Percentiles rank a stretch among this genome's conserved stretches.
Evolutionary conservation across 2,113 vertebrate genomes (phyloP).

Genomic region (Phrynocephalus versicolor): DNA sequence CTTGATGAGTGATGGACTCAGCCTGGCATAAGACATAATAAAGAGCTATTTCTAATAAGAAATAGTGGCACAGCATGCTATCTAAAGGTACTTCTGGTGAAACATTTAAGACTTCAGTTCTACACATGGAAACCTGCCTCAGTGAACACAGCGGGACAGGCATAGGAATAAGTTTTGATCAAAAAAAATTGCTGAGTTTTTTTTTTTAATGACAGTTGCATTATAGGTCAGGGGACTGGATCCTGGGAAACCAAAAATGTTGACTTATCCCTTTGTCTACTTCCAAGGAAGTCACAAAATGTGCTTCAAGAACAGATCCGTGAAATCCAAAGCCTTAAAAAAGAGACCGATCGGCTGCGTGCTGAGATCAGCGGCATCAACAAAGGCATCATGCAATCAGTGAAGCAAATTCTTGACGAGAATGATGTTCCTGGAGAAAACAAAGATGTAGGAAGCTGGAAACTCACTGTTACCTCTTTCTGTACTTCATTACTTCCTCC

Average conservation of each 20-base stretch:
- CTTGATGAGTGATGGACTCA: no score
- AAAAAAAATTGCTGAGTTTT: background rate
- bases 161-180: no score
- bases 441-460: constrained; percentile 15
- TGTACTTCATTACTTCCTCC: background rate
- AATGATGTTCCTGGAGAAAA: constrained; percentile 24
- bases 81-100: background rate
- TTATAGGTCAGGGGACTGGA: background rate
- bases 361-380: background rate
- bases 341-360: background rate
- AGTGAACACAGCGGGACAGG: background rate
- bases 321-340: constrained; percentile 17
- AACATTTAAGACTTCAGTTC: background rate
- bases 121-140: background rate
- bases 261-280: background rate
- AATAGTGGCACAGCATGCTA: background rate
- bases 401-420: constrained; percentile 18
- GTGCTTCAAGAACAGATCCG: constrained; percentile 10
- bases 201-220: background rate
- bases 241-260: background rate
- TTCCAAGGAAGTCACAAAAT: constrained; percentile 28
- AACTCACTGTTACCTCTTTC: background rate
- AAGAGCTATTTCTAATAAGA: background rate
- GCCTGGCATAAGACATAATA: background rate
- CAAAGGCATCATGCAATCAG: background rate